Conservation (phyloP, 2,113 vertebrate genomes). For the Isurus oxyrinchus region DNA sequence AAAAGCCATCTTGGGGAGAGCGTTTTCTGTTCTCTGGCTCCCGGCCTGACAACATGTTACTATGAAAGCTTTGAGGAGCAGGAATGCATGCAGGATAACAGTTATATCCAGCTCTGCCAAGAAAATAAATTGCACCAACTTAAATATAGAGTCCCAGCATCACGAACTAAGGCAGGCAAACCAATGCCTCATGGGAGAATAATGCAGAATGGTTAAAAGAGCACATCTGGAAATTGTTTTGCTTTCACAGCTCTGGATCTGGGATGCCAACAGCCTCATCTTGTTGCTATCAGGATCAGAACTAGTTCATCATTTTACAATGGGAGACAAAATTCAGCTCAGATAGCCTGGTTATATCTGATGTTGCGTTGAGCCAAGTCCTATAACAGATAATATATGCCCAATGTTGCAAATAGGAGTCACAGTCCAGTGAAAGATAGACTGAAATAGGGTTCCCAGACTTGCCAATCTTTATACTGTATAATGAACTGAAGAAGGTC, state of each 20-base stretch:
- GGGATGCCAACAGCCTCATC: neutral
- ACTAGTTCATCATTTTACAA: neutral
- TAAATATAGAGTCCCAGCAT: neutral
- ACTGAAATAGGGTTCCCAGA: neutral
- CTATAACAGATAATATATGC: neutral
- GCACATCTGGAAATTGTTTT: neutral
- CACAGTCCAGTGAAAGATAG: neutral
- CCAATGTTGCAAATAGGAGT: neutral
- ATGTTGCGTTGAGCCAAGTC: neutral
- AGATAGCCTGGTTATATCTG: neutral
- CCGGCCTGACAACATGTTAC: neutral
- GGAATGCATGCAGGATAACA: neutral
- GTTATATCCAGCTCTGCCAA: neutral
- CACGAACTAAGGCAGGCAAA: neutral
- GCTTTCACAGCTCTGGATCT: neutral
- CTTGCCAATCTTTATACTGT: neutral
- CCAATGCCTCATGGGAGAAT: neutral
- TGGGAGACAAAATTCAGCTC: neutral
- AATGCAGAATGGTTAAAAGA: neutral
- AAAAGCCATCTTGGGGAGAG: neutral
- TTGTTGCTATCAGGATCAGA: neutral
- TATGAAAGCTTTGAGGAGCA: neutral
- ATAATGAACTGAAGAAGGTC: neutral
- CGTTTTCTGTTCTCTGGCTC: neutral
- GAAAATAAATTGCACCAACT: neutral